Conservation (phyloP, 1,140 invertebrate species). For the Rhagoletis zephyria region DNA sequence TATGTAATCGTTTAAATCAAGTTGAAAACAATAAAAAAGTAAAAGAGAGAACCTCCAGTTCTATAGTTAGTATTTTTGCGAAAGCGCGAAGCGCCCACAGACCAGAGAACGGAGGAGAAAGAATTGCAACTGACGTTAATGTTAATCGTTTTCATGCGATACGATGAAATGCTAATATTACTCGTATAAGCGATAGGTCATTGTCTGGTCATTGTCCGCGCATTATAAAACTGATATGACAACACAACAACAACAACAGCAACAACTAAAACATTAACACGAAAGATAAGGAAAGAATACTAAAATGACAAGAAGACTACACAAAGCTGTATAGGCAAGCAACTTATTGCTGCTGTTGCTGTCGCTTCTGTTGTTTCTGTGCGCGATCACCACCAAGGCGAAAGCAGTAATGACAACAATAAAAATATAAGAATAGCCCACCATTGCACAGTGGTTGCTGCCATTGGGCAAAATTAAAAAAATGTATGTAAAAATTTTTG, state of each 20-base stretch:
- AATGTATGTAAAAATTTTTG: no score
- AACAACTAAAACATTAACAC: background rate
- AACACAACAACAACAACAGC: constrained; percentile 22
- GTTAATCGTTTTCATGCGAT: constrained; percentile 39
- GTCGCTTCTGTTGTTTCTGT: background rate
- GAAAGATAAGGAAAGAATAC: constrained; percentile 42
- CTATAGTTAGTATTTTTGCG: background rate
- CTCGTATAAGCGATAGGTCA: constrained; percentile 65
- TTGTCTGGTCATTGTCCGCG: constrained; percentile 72
- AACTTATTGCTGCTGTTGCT: background rate
- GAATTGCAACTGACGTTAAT: background rate
- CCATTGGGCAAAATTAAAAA: no score
- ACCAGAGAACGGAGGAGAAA: background rate
- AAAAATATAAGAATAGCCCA: no score
- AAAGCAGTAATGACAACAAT: background rate
- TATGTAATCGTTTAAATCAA: no score
- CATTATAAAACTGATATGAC: constrained; percentile 57
- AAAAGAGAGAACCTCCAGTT: background rate
- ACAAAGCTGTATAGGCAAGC: background rate
- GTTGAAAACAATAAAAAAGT: background rate
- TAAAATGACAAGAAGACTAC: constrained; percentile 24
- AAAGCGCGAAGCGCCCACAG: background rate
- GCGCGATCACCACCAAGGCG: background rate
- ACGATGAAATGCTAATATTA: constrained; percentile 40
- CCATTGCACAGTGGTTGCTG: no score